Evolutionary conservation across 1,140 invertebrate species (phyloP).

Genomic region (Ceratosolen fusciceps): DNA sequence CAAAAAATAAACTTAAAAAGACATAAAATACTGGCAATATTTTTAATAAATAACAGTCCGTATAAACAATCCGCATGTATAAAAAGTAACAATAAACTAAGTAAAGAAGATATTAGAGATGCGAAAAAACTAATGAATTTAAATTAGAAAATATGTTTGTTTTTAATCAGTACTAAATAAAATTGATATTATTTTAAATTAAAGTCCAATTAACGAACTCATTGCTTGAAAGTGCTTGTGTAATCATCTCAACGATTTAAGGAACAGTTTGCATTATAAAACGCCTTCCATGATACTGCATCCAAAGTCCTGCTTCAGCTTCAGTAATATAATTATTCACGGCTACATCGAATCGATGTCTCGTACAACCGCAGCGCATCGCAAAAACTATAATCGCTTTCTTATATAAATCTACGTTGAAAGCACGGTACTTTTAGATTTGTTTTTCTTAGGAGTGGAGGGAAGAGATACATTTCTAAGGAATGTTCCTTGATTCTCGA

Average conservation of each 20-base stretch:
- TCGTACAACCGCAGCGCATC: not conserved
- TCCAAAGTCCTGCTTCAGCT: no score
- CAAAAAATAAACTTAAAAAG: no score
- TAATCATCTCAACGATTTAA: not conserved
- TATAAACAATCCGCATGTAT: not conserved
- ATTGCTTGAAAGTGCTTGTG: not conserved
- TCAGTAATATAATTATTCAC: not conserved
- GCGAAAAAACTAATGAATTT: no score
- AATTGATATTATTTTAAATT: not conserved
- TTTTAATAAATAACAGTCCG: no score
- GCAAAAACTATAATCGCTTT: constrained; percentile 1
- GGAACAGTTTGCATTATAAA: not conserved
- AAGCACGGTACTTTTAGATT: not conserved
- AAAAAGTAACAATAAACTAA: not conserved
- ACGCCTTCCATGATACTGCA: not conserved
- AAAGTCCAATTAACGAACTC: not conserved
- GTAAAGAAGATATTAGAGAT: no score
- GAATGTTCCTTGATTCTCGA: not conserved
- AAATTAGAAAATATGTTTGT: not conserved
- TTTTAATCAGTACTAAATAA: not conserved
- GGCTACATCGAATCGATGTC: not conserved
- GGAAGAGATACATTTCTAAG: not conserved
- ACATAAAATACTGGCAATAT: no score
- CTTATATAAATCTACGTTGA: not conserved
- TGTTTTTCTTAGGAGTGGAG: not conserved